These are phyloP conservation scores for Brenthis hecate DNA, from an alignment of 2,888 invertebrate species.

Conservation along the genomic window DNA sequence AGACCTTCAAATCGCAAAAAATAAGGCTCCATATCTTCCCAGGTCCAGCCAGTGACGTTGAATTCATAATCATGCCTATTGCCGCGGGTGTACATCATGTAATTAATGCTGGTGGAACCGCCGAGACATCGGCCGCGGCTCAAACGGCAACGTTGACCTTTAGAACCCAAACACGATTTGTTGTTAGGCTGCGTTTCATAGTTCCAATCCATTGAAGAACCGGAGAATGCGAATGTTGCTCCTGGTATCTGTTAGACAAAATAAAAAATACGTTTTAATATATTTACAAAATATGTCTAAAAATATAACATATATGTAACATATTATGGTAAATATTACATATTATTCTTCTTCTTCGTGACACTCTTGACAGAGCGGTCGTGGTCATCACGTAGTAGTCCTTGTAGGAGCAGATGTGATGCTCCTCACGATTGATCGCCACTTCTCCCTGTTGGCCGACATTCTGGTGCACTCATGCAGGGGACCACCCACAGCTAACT, in stretches of 20 bases:
- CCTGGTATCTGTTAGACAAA: slow-evolving; percentile 53
- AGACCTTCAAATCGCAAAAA: slow-evolving; percentile 62
- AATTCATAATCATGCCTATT: slow-evolving; percentile 55
- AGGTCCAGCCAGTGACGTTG: slow-evolving; percentile 57
- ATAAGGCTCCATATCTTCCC: slow-evolving; percentile 58
- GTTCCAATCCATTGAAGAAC: slow-evolving; percentile 56
- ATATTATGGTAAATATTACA: no score
- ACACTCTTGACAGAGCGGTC: no score
- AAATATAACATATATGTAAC: background rate
- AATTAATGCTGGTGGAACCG: slow-evolving; percentile 52
- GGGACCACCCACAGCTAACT: no score
- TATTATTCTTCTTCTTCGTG: no score
- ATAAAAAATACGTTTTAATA: background rate
- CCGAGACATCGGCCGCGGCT: slow-evolving; percentile 57
- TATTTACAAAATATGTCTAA: background rate
- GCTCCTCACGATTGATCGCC: no score
- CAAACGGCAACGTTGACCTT: slow-evolving; percentile 53
- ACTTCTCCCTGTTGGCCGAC: no score
- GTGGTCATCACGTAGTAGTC: no score
- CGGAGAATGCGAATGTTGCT: slow-evolving; percentile 46
- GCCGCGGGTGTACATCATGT: slow-evolving; percentile 65
- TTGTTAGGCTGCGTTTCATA: slow-evolving; percentile 58
- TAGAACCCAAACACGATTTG: slow-evolving; percentile 55
- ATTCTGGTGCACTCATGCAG: no score
- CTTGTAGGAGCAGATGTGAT: no score